These are phyloP conservation scores for Labeo rohita DNA, from an alignment of 2,113 vertebrate genomes.

Conservation along the genomic window DNA sequence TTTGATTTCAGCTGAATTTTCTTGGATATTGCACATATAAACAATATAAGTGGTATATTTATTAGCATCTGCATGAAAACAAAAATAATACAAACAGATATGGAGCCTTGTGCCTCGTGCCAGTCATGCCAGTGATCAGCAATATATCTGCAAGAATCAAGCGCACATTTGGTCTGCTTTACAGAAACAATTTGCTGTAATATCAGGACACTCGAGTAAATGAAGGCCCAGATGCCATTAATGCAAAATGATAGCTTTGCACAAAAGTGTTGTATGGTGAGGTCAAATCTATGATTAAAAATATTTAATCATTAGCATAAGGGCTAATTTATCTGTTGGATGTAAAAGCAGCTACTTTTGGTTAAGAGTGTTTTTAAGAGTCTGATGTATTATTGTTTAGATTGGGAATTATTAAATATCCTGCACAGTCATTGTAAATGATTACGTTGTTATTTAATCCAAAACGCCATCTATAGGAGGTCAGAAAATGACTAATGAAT, in stretches of 20 bases:
- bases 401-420: conserved; percentile 1
- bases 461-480: not conserved
- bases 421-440: not conserved
- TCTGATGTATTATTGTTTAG: not conserved
- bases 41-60: not conserved
- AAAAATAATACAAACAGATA: not conserved
- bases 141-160: not conserved
- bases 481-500: not conserved
- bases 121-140: not conserved
- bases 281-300: conserved; percentile 15
- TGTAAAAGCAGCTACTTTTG: conserved; percentile 1
- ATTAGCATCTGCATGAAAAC: conserved; percentile 14
- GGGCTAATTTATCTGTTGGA: conserved; percentile 12
- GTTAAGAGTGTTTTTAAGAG: not conserved
- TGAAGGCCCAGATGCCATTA: conserved; percentile 6
- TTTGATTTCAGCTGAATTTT: not conserved
- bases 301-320: conserved; percentile 34
- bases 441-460: not conserved
- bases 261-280: not conserved
- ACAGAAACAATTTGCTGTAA: not conserved
- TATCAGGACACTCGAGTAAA: not conserved
- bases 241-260: conserved; percentile 2
- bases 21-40: not conserved
- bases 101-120: not conserved
- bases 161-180: not conserved